phyloP scores from a whole-genome alignment of 2,797 vertebrate species.

The Argentina silus region DNA sequence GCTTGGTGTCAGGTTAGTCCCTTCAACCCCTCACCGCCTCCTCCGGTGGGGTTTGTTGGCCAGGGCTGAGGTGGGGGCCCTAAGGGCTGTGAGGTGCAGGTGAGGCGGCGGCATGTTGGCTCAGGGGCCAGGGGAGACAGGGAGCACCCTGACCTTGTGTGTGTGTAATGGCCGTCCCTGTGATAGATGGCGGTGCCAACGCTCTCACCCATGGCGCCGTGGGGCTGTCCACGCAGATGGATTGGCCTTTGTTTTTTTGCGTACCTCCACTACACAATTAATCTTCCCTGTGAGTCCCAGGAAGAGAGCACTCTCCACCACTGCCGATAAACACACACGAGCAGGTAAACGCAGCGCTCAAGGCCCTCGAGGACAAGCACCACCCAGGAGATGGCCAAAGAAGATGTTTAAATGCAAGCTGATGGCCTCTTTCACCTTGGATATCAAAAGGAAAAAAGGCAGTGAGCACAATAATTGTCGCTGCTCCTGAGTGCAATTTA shows the following conservation, averaged over 20 bases:
- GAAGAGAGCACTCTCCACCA: conserved; percentile 36
- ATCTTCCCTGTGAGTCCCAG: conserved; percentile 68
- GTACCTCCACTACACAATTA: conserved; percentile 73
- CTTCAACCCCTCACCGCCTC: neutral
- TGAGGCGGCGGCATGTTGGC: conserved; percentile 16
- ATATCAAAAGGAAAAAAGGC: conserved; percentile 54
- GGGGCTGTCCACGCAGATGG: conserved; percentile 76
- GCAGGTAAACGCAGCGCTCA: conserved; percentile 45
- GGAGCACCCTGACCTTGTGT: conserved; percentile 75
- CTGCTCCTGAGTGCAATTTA: conserved; percentile 62
- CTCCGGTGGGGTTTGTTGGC: neutral
- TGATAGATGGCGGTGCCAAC: conserved; percentile 76
- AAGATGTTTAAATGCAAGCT: conserved; percentile 72
- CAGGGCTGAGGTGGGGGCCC: conserved; percentile 24
- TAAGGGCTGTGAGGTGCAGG: conserved; percentile 35
- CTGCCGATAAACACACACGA: conserved; percentile 56
- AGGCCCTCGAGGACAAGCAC: conserved; percentile 54
- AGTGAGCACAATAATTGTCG: conserved; percentile 61
- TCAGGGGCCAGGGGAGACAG: conserved; percentile 29
- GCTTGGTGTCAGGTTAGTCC: conserved; percentile 2
- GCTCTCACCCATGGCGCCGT: conserved; percentile 58
- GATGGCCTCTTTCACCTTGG: conserved; percentile 57
- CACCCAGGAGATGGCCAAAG: conserved; percentile 59
- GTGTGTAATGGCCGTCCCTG: conserved; percentile 55
- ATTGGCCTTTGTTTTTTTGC: conserved; percentile 71